phyloP scores from a whole-genome alignment of 1,140 invertebrate genomes.

The Trialeurodes vaporariorum region DNA sequence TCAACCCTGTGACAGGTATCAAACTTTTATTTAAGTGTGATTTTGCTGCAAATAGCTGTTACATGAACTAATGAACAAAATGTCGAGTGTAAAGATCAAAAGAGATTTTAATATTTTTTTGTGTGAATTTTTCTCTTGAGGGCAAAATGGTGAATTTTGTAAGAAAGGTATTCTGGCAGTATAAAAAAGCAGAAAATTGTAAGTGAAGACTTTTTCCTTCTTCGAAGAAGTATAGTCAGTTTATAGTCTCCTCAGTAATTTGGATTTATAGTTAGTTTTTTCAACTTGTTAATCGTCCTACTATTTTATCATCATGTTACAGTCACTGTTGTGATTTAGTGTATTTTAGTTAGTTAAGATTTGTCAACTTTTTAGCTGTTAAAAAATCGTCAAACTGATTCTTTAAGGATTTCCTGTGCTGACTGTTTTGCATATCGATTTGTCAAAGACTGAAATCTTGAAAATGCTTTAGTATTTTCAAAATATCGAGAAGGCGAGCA shows the following conservation, averaged over 20 bases:
- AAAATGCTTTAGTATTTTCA: too few species aligned
- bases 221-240: neutral
- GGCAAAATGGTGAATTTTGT: neutral
- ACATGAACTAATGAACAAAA: too few species aligned
- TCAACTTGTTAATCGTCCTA: neutral
- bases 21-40: too few species aligned
- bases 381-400: neutral
- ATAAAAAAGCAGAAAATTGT: slow-evolving; percentile 1
- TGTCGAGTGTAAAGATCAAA: too few species aligned
- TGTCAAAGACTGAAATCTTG: too few species aligned
- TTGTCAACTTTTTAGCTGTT: neutral
- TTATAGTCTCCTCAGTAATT: neutral
- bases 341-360: neutral
- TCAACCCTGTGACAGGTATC: too few species aligned
- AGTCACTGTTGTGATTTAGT: neutral
- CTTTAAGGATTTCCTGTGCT: too few species aligned
- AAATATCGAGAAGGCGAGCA: too few species aligned
- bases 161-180: neutral
- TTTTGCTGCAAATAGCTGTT: too few species aligned
- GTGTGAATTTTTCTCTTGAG: neutral
- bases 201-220: neutral
- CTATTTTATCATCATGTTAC: neutral
- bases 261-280: neutral
- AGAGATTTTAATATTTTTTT: neutral
- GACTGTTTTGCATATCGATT: too few species aligned